Percentiles rank a stretch among this genome's conserved stretches.
Evolutionary conservation across 2,888 invertebrate species (phyloP).

Genomic region (Drosophila flavopinicola): DNA sequence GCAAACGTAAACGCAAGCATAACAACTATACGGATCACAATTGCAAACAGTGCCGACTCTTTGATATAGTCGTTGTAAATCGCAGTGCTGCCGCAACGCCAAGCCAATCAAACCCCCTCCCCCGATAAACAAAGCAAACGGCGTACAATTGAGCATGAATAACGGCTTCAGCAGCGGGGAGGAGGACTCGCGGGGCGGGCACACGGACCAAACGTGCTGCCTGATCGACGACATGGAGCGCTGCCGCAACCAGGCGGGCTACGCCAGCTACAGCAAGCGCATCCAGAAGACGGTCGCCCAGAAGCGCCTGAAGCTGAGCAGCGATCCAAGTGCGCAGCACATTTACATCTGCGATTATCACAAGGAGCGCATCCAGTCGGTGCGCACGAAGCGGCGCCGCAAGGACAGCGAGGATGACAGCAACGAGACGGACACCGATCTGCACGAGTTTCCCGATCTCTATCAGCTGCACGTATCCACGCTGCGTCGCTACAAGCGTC

Average conservation of each 20-base stretch:
- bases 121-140: too few species aligned
- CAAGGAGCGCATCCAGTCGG: constrained; percentile 97
- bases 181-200: constrained; percentile 94
- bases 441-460: constrained; percentile 95
- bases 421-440: constrained; percentile 95
- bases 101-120: constrained; percentile 5
- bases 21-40: too few species aligned
- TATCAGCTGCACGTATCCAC: constrained; percentile 97
- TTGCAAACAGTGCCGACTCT: not conserved
- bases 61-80: not conserved
- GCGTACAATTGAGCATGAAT: constrained; percentile 64
- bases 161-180: constrained; percentile 96
- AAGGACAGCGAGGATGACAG: constrained; percentile 98
- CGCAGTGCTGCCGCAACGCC: not conserved
- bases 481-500: constrained; percentile 95
- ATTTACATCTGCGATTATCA: constrained; percentile 98
- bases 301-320: constrained; percentile 93
- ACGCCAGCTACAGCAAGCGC: constrained; percentile 97
- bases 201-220: constrained; percentile 96
- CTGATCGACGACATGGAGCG: constrained; percentile 94
- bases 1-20: not conserved
- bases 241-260: constrained; percentile 90
- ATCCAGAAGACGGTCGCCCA: constrained; percentile 98
- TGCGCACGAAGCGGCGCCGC: constrained; percentile 94
- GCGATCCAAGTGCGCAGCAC: constrained; percentile 94